Evolutionary conservation across 2,888 invertebrate species (phyloP), one percentile per base, ranked within the genome.

Genomic region (Tholera decimalis): DNA sequence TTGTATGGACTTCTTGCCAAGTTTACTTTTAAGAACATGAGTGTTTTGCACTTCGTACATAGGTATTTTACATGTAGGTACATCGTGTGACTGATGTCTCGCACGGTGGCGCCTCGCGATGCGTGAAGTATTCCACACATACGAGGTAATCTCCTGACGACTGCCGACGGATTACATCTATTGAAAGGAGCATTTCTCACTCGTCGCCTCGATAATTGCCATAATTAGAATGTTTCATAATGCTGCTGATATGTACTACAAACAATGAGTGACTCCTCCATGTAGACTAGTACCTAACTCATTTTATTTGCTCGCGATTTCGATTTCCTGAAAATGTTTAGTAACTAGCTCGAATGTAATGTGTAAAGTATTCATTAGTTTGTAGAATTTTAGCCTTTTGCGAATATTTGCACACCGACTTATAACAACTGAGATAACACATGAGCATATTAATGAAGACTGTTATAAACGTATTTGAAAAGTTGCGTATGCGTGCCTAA

Each of bases 201-300:
- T 66, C 44, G 7, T 30, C 59, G 43, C 47, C 54, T 69, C 68
- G 85, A 83, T 91, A 89, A 90, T 87, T 82, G 82, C 57, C 67
- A 82, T 90, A 89, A 90, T 93, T 86, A 87, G 82, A 89, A 87
- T 84, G 85, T 86, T 83, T 86, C 83, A 87, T 84, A 87, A 67
- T 65, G 46, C 56, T 72, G 80, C 79, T 86, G 82, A 91, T 85
- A 71, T 68, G 39, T 85, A 84, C 73, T 74, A 60, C 80, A 88
- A 88, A 91, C 84, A 88, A 69, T 71, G 60, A 67, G 78, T 82
- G 81, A 79, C 67, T 83, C 75, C 69, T 73, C 63, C 57, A 62
- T 58, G 50, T 54, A 68, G 41, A 62, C 65, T 46, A 49, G 60
- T 77, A 74, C 83, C 75, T 65, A 74, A 83, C 75, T 65, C 72